phyloP scores from a whole-genome alignment of 2,113 vertebrate genomes.

The Pygoscelis adeliae region DNA sequence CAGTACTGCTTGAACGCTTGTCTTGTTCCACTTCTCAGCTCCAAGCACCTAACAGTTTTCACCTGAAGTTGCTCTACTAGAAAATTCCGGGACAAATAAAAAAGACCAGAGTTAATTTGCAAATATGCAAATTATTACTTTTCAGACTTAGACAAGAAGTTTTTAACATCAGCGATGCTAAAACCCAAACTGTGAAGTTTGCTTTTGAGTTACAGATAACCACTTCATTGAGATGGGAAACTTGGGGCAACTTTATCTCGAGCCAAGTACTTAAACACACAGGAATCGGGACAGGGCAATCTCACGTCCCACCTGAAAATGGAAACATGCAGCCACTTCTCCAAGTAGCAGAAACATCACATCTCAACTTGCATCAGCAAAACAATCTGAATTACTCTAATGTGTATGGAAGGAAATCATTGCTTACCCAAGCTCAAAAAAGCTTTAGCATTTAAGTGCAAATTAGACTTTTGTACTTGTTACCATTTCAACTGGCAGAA shows the following conservation, averaged over 20 bases:
- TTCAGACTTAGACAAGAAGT: background rate
- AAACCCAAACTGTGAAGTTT: background rate
- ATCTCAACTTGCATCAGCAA: too few relatives aligned
- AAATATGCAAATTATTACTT: background rate
- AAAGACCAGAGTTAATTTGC: background rate
- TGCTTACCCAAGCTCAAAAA: background rate
- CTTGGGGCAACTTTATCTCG: background rate
- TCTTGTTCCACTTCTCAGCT: background rate
- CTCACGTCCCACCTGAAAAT: background rate
- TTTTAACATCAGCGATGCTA: background rate
- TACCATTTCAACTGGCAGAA: background rate
- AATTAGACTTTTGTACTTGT: too few relatives aligned
- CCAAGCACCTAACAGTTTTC: background rate
- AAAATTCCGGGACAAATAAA: background rate
- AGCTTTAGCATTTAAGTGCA: background rate
- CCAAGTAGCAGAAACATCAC: background rate
- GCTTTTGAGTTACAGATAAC: background rate
- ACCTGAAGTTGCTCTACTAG: background rate
- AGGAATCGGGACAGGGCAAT: fast-evolving
- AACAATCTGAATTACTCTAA: background rate
- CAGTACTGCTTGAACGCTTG: fast-evolving
- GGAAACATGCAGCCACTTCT: background rate
- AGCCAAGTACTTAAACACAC: background rate
- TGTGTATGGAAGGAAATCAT: fast-evolving
- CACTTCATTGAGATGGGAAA: background rate